These are phyloP conservation scores for Nebria brevicollis DNA, from an alignment of 2,888 invertebrate species.

Conservation along the genomic window DNA sequence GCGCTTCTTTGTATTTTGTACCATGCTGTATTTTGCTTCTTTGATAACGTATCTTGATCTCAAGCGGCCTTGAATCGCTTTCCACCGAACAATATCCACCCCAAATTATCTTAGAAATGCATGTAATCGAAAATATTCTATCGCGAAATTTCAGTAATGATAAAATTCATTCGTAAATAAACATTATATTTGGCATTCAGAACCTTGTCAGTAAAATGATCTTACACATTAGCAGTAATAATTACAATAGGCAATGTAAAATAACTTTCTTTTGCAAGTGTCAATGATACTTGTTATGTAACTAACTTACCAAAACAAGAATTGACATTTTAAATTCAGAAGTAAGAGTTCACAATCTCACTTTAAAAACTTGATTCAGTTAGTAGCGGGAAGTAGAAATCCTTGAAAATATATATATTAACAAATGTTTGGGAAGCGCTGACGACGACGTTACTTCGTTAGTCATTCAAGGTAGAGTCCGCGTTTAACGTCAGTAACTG, in stretches of 20 bases:
- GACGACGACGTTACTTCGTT: background rate
- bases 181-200: too few relatives aligned
- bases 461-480: background rate
- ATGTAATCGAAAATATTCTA: background rate
- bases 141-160: background rate
- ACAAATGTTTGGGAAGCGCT: background rate
- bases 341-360: background rate
- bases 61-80: background rate
- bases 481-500: constrained; percentile 1
- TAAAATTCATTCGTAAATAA: too few relatives aligned
- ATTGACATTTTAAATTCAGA: background rate
- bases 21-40: background rate
- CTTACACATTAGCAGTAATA: too few relatives aligned
- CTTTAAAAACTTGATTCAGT: background rate
- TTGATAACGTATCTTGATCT: background rate
- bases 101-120: too few relatives aligned
- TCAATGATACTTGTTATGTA: too few relatives aligned
- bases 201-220: too few relatives aligned
- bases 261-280: too few relatives aligned
- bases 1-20: background rate
- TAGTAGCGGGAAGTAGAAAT: too few relatives aligned
- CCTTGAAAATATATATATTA: background rate
- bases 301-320: too few relatives aligned
- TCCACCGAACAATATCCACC: too few relatives aligned
- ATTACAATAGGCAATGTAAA: too few relatives aligned